Conservation (phyloP, 2,113 vertebrate species). For the Aviceda subcristata region DNA sequence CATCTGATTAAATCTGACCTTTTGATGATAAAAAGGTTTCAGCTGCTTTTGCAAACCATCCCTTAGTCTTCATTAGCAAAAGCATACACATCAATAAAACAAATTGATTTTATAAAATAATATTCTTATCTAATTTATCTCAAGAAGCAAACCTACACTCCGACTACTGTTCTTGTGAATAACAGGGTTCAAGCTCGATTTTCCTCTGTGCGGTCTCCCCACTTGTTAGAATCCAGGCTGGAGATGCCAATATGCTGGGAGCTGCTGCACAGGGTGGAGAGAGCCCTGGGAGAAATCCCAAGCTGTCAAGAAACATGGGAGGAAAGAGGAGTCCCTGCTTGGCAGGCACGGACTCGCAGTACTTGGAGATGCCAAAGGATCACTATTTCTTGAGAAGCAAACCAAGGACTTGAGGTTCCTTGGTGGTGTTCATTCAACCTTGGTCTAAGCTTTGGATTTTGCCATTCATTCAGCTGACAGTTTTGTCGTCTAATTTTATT, state of each 20-base stretch:
- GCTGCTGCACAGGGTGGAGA: background rate
- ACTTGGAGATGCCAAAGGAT: background rate
- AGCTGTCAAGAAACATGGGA: background rate
- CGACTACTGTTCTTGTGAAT: background rate
- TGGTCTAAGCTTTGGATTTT: background rate
- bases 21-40: background rate
- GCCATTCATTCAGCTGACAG: background rate
- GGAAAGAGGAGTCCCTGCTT: background rate
- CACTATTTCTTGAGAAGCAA: background rate
- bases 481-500: background rate
- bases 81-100: background rate
- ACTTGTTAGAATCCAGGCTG: background rate
- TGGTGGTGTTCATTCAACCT: accelerated
- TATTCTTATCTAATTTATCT: background rate
- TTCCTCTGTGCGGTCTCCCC: background rate
- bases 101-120: slow-evolving; percentile 5
- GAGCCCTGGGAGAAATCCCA: background rate
- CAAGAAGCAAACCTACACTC: background rate
- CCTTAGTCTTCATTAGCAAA: slow-evolving; percentile 26
- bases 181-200: background rate
- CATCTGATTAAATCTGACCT: background rate
- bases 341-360: background rate
- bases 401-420: background rate
- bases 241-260: background rate
- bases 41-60: background rate